Evolutionary conservation across 2,797 vertebrate species (phyloP), one percentile per base, ranked within the genome.

Genomic region (Pempheris klunzingeri): DNA sequence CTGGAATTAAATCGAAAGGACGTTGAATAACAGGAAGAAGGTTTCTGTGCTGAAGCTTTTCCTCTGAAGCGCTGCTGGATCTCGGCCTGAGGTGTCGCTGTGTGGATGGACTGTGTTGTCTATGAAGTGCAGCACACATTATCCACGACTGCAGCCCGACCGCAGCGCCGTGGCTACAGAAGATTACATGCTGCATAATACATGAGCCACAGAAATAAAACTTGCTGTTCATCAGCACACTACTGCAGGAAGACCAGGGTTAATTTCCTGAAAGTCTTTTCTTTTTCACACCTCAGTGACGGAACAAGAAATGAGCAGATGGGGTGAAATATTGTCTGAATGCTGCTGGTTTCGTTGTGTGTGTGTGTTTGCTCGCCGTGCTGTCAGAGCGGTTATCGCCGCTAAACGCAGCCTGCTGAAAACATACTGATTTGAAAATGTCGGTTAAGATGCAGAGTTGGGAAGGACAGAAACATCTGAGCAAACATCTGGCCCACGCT

Each of bases 341-440:
- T 64, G 43, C 30, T 61, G n/a, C n/a, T n/a, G n/a, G n/a, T n/a
- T n/a, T n/a, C n/a, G n/a, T n/a, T n/a, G n/a, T n/a, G n/a, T n/a
- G n/a, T n/a, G n/a, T n/a, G n/a, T n/a, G n/a, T n/a, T n/a, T n/a
- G n/a, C n/a, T 3, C 1, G 0, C 22, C 5, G 14, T 34, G 46
- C 65, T 72, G 73, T 63, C 75, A 64, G 2, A 60, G 60, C 66
- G 49, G 30, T 83, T 83, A 78, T 86, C 78, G 39, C 18, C n/a
- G 9, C 34, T 47, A 38, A 57, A 61, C 49, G 66, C 65, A 57
- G 55, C 17, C 4, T 47, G 26, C 62, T 78, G 64, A 72, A 60
- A 76, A 50, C 5, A 2, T 52, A 61, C 52, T 64, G 75, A 80
- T 75, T n/a, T 81, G 68, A 68, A 84, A 82, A 80, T 78, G 83